Conservation (phyloP, 2,888 invertebrate species). For the Drosophila leonis region DNA sequence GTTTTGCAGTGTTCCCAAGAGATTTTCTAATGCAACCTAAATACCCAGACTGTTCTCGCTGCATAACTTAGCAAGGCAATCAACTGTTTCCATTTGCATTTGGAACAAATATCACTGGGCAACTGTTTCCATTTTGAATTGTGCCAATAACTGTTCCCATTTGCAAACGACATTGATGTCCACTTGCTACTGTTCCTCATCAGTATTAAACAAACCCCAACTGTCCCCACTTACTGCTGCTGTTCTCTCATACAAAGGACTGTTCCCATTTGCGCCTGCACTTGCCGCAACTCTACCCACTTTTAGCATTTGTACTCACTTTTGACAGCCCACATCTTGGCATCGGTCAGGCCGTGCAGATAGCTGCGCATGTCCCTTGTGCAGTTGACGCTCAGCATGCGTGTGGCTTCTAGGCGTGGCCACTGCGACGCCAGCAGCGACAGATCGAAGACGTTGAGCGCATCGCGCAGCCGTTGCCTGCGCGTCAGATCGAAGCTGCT, state of each 20-base stretch:
- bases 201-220: too few relatives aligned
- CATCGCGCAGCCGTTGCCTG: constrained; percentile 80
- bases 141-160: too few relatives aligned
- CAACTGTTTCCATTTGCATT: too few relatives aligned
- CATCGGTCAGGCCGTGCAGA: constrained; percentile 79
- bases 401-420: constrained; percentile 63
- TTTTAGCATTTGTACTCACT: constrained; percentile 77
- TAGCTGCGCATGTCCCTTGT: constrained; percentile 83
- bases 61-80: too few relatives aligned
- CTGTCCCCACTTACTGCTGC: neutral
- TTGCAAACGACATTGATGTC: too few relatives aligned
- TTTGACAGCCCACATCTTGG: constrained; percentile 84
- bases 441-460: constrained; percentile 84
- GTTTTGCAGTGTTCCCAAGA: too few relatives aligned
- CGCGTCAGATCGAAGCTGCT: constrained; percentile 69
- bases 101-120: too few relatives aligned
- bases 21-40: too few relatives aligned
- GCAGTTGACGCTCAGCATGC: constrained; percentile 78
- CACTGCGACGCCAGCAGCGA: constrained; percentile 80
- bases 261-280: neutral
- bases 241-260: neutral
- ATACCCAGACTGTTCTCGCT: too few relatives aligned
- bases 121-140: too few relatives aligned
- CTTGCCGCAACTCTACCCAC: neutral
- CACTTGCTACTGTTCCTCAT: too few relatives aligned